Evolutionary conservation across 2,113 vertebrate genomes (phyloP).

Genomic region (Clarias batrachus): DNA sequence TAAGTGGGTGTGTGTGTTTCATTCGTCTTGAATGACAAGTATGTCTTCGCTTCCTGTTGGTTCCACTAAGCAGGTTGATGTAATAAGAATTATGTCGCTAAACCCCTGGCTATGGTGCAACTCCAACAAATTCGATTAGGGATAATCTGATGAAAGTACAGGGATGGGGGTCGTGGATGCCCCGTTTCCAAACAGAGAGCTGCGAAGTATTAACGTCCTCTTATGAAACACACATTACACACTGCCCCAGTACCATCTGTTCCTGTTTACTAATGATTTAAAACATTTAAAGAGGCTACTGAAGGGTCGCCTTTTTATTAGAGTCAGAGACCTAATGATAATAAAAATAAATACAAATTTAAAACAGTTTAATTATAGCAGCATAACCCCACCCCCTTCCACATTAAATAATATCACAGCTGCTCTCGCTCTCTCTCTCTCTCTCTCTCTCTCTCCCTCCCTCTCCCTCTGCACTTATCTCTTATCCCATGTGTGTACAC

Average conservation of each 20-base stretch:
- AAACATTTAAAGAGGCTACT: neutral
- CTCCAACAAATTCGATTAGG: slow-evolving; percentile 46
- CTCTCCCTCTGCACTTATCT: neutral
- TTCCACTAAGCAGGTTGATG: slow-evolving; percentile 6
- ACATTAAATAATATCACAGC: slow-evolving; percentile 13
- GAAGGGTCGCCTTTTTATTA: neutral
- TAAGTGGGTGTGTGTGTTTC: neutral
- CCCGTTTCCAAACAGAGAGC: neutral
- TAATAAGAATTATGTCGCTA: slow-evolving; percentile 38
- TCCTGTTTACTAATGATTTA: neutral
- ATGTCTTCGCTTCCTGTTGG: slow-evolving; percentile 5
- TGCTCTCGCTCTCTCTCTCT: neutral
- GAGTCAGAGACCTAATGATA: neutral
- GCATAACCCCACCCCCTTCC: neutral
- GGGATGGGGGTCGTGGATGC: neutral
- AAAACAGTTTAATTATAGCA: slow-evolving; percentile 25
- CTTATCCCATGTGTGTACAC: slow-evolving; percentile 28
- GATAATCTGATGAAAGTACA: slow-evolving; percentile 37
- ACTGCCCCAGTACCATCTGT: slow-evolving; percentile 9
- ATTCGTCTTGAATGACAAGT: slow-evolving; percentile 18
- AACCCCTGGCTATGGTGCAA: slow-evolving; percentile 30
- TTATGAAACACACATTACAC: neutral
- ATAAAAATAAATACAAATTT: neutral
- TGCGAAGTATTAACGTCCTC: neutral
- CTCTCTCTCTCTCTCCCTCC: neutral